Percentiles rank a stretch among this genome's conserved stretches.
Evolutionary conservation across 2,113 vertebrate species (phyloP).

Genomic region (Lepisosteus osseus): DNA sequence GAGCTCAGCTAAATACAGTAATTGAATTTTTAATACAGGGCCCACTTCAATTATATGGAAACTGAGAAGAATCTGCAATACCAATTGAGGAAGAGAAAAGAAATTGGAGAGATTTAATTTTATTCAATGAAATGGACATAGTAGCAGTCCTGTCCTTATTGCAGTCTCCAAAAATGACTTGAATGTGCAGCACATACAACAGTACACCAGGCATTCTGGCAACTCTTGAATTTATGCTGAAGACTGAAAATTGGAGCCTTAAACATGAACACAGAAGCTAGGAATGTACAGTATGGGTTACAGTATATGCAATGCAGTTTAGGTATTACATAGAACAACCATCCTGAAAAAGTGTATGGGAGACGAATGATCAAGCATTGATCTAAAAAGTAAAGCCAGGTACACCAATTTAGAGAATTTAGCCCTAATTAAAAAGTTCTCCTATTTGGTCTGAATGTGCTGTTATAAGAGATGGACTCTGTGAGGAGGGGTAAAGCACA

Average conservation of each 20-base stretch:
- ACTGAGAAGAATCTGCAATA: background rate
- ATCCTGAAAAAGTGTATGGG: too few relatives aligned
- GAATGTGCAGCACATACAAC: background rate
- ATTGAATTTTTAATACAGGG: background rate
- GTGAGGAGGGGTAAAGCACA: conserved; percentile 54
- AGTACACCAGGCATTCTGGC: background rate
- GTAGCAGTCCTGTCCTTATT: background rate
- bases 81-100: background rate
- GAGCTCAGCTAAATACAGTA: background rate
- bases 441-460: too few relatives aligned
- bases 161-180: background rate
- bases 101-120: background rate
- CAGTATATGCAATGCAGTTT: background rate
- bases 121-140: conserved; percentile 11
- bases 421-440: too few relatives aligned
- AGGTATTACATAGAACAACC: too few relatives aligned
- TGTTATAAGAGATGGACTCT: conserved; percentile 43
- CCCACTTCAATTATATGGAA: conserved; percentile 11
- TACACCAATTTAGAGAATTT: too few relatives aligned
- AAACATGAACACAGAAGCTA: background rate
- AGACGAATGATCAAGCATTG: too few relatives aligned
- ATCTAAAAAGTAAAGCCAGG: too few relatives aligned
- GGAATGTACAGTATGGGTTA: background rate
- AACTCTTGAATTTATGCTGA: too few relatives aligned
- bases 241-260: background rate